Conservation (phyloP, 1,140 invertebrate genomes). For the Bombus breviceps region DNA sequence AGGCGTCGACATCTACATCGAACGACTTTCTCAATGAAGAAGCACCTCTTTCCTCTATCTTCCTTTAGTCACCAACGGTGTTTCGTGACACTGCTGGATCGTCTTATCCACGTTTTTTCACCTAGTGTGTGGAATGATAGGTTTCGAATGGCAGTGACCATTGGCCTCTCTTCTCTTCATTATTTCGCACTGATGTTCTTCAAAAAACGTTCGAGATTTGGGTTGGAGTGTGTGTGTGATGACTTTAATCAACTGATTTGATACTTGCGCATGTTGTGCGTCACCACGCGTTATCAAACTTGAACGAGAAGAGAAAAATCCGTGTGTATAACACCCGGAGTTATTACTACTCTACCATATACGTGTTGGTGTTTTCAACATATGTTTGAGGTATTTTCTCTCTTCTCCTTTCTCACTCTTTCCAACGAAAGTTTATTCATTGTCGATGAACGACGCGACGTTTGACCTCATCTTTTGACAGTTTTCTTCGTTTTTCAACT, state of each 20-base stretch:
- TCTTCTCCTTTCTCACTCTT: background rate
- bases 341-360: too few species aligned
- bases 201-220: too few species aligned
- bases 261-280: too few species aligned
- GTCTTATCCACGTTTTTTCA: too few species aligned
- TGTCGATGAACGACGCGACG: background rate
- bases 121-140: background rate
- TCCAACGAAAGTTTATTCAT: background rate
- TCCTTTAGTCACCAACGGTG: background rate
- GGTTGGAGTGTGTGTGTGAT: too few species aligned
- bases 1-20: background rate
- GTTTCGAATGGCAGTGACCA: slow-evolving; percentile 21
- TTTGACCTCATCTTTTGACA: slow-evolving; percentile 2
- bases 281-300: too few species aligned
- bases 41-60: background rate
- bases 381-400: background rate
- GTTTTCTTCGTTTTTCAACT: background rate
- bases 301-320: too few species aligned
- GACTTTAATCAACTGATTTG: too few species aligned
- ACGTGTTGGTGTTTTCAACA: background rate
- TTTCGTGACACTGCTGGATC: too few species aligned
- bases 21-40: too few species aligned
- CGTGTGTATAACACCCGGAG: too few species aligned
- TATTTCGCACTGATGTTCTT: background rate
- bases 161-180: background rate